Conservation (phyloP, 2,797 vertebrate species). For the Notoglanidium macrostoma region DNA sequence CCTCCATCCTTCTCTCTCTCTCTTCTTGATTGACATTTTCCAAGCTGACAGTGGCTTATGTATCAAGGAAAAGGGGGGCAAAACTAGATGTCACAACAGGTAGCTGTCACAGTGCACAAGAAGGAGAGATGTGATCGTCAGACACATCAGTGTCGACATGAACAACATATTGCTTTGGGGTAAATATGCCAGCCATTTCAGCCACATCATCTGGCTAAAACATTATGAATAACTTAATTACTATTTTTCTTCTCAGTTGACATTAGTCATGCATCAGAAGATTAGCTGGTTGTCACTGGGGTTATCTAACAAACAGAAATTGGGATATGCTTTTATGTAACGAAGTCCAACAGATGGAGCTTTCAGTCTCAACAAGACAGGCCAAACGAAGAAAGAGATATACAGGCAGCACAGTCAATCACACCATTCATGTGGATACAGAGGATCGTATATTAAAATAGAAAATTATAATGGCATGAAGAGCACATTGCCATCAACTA, state of each 20-base stretch:
- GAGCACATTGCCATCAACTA: not conserved
- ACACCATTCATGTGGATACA: conserved; percentile 6
- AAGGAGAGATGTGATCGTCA: conserved; percentile 41
- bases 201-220: conserved; percentile 16
- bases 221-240: conserved; percentile 35
- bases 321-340: conserved; percentile 36
- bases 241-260: conserved; percentile 24
- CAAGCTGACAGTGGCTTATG: conserved; percentile 49
- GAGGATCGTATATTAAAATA: not conserved
- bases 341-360: conserved; percentile 41
- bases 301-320: conserved; percentile 38
- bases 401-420: conserved; percentile 12
- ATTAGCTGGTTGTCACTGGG: conserved; percentile 18
- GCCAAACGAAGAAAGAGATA: not conserved
- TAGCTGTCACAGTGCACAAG: conserved; percentile 54
- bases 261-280: conserved; percentile 33
- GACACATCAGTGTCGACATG: conserved; percentile 38
- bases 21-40: conserved; percentile 56
- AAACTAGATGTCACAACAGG: conserved; percentile 56
- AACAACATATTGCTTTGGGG: conserved; percentile 44
- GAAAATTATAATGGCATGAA: conserved; percentile 6
- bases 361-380: conserved; percentile 17
- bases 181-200: conserved; percentile 41
- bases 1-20: conserved; percentile 31
- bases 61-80: conserved; percentile 46